A percentile compares a stretch with the other conserved stretches of the same genome.
These are phyloP conservation scores for Porites lutea DNA, from an alignment of 64 coral and sea anemone genomes.

Conservation along the genomic window DNA sequence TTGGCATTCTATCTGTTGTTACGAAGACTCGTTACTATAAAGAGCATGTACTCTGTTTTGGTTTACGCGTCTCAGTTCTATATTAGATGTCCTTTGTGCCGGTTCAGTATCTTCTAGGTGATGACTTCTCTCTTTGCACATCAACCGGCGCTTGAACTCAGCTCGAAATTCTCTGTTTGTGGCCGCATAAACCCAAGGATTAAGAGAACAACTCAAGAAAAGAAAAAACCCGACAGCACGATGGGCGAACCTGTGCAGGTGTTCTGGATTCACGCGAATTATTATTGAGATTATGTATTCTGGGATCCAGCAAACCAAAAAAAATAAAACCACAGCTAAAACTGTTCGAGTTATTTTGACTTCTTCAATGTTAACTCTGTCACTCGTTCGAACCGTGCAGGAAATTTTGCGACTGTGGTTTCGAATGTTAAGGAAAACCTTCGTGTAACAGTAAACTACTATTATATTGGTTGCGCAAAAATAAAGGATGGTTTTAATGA, in stretches of 20 bases:
- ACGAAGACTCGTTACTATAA: too few relatives aligned
- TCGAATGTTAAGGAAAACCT: conserved; percentile 43
- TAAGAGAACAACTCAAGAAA: conserved; percentile 18
- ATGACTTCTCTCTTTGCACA: neutral
- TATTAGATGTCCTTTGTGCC: neutral
- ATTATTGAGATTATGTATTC: conserved; percentile 34
- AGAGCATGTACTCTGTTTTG: too few relatives aligned
- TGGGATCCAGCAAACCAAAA: conserved; percentile 51
- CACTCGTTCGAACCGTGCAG: neutral
- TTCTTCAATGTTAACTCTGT: conserved; percentile 24
- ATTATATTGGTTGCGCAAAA: conserved; percentile 2
- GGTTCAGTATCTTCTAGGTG: neutral
- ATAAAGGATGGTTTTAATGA: neutral
- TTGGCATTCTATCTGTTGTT: too few relatives aligned
- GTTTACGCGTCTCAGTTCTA: too few relatives aligned
- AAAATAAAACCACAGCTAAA: conserved; percentile 30
- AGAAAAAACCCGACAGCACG: conserved; percentile 2
- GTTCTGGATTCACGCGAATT: neutral
- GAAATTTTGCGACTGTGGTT: neutral
- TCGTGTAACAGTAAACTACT: conserved; percentile 51
- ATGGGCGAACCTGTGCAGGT: neutral
- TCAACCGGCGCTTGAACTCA: conserved; percentile 30
- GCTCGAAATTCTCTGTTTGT: conserved; percentile 15
- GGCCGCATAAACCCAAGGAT: conserved; percentile 28
- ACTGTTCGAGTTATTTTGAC: conserved; percentile 56